Evolutionary conservation across 1,140 invertebrate genomes (phyloP), one percentile per base, ranked within the genome.

Genomic region (Schlechtendalia chinensis): DNA sequence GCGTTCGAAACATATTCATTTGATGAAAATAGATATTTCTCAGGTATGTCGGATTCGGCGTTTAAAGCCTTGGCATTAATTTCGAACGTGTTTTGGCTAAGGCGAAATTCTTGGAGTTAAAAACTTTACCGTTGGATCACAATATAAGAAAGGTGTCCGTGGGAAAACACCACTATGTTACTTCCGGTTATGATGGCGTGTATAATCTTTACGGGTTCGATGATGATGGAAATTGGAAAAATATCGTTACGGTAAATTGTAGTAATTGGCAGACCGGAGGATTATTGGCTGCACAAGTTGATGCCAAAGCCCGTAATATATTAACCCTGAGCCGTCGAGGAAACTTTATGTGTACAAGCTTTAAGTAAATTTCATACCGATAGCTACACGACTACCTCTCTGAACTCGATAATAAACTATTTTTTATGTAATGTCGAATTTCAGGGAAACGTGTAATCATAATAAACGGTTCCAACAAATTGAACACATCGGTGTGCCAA

Each of bases 191-290:
- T 1, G 75, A 79, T n/a, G 75, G 75, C 29, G n/a, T 58, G 22
- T 79, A 63, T 50, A 63, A 19, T 22, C 10, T 79, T 17, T 79
- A 79, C n/a, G 75, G 27, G 16, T 50, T 79, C 29, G 45, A 63
- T 10, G 74, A 77, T 19, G 16, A 50, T n/a, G 75, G 24, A 6
- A 32, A 63, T 0, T 79, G 75, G 75, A 79, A 47, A 45, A 63
- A 79, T 50, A 63, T 50, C 14, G 39, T 79, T 6, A 63, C 32
- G 39, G 75, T 69, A 17, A 50, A 50, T 14, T 47, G 56, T 10
- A 79, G 56, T n/a, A n/a, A 79, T 19, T 79, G 75, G 75, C 75
- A 79, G 27, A 63, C 58, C 8, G 75, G 58, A 27, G 82, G 82
- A n/a, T 47, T 82, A 10, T 65, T 56, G 45, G 17, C 22, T 19